Evolutionary conservation across 2,797 vertebrate species (phyloP), one percentile per base, ranked within the genome.

Genomic region (Syncerus caffer): DNA sequence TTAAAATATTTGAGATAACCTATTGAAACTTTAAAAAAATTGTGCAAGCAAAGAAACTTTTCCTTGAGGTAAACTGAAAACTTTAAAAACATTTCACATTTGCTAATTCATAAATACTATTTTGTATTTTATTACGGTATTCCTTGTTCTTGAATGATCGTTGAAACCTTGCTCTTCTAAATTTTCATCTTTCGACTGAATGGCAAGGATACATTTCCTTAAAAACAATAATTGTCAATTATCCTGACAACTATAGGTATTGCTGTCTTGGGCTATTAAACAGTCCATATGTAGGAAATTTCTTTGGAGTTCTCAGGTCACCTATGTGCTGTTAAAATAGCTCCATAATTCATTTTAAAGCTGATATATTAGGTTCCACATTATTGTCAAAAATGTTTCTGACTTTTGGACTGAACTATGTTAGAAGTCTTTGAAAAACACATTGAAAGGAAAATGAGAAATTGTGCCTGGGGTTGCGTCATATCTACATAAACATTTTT

Each of bases 401-500:
- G 89, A 57, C 89, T 96, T 98, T 19, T 50, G 97, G 89, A 89
- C 12, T 95, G 51, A 31, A 53, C 78, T 94, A 87, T 98, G 90
- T 93, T 85, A 97, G 95, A 0, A 47, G 92, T 92, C 67, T 98
- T 95, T 97, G 82, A 97, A 93, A 98, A 97, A 57, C 92, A 97
- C 89, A 64, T 67, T 98, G 80, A 97, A 97, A 97, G 83, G 93
- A 96, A 97, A 98, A 97, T 89, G 83, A 98, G 67, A 96, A 29
- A 45, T 38, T 92, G 19, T 95, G 57, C 60, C 85, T 90, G 94
- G 74, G 89, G 62, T 97, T 98, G 93, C 98, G 79, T 96, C 83
- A 97, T 89, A 96, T 97, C 96, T 98, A 87, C 29, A 90, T 79
- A 97, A 98, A 98, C 25, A 58, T 98, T 90, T 98, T 91, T 96